These are phyloP conservation scores for Drosophila maculinotata DNA, from an alignment of 2,888 invertebrate species.

Conservation along the genomic window DNA sequence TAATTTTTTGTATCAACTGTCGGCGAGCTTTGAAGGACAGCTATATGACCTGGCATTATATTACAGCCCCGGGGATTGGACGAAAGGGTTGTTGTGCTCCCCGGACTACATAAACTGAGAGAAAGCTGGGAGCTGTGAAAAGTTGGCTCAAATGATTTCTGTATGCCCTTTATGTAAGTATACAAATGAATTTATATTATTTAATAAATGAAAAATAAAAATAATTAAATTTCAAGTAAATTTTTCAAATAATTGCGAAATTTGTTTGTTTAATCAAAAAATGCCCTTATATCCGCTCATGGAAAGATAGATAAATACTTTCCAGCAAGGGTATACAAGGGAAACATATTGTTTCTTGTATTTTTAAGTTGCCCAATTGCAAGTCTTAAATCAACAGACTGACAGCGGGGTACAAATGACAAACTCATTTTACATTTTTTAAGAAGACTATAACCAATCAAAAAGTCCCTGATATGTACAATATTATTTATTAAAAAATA, in stretches of 20 bases:
- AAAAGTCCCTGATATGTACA: too few relatives aligned
- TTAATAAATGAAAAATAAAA: too few relatives aligned
- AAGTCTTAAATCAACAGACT: constrained; percentile 10
- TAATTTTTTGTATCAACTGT: constrained; percentile 67
- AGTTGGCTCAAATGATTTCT: neutral
- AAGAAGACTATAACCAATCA: neutral
- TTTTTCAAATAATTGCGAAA: too few relatives aligned
- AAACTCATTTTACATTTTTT: constrained; percentile 1
- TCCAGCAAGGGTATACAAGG: neutral
- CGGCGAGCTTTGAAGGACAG: constrained; percentile 14
- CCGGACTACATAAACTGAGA: constrained; percentile 45
- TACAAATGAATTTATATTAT: neutral
- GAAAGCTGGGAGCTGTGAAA: constrained; percentile 2
- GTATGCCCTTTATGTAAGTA: neutral
- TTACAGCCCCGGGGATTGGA: constrained; percentile 36
- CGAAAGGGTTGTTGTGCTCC: constrained; percentile 41
- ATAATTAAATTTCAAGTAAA: too few relatives aligned
- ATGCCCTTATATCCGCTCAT: too few relatives aligned
- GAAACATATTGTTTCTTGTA: neutral
- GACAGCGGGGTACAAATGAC: neutral
- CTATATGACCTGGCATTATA: constrained; percentile 32
- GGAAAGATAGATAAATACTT: too few relatives aligned
- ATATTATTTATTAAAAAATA: too few relatives aligned
- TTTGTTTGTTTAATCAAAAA: too few relatives aligned
- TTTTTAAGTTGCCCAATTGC: neutral